These are phyloP conservation scores for Paguma larvata DNA, from an alignment of 2,797 vertebrate species.

Conservation along the genomic window DNA sequence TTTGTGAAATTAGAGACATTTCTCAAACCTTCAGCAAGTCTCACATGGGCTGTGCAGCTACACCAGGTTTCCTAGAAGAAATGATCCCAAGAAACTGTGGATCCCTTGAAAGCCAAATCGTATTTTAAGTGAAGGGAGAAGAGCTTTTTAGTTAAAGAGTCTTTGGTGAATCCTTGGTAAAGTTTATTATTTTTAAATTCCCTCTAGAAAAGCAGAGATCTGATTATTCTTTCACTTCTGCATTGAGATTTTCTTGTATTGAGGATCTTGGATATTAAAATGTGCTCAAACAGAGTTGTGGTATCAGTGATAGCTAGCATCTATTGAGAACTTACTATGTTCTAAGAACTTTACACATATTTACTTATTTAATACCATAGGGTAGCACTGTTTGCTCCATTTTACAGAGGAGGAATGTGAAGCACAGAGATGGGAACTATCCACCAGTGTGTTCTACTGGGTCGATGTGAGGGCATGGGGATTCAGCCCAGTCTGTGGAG, in stretches of 20 bases:
- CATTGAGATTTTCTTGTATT: slow-evolving; percentile 7
- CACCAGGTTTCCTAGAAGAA: slow-evolving; percentile 36
- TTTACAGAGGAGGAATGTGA: not conserved
- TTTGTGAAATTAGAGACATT: slow-evolving; percentile 50
- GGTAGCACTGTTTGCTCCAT: accelerated
- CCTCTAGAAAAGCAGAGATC: slow-evolving; percentile 31
- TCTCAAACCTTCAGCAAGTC: not conserved
- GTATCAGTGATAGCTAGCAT: not conserved
- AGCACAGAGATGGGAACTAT: not conserved
- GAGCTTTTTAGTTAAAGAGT: slow-evolving; percentile 58
- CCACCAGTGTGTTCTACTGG: accelerated
- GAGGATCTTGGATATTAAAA: slow-evolving; percentile 4
- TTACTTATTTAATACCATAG: not conserved
- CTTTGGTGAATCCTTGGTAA: slow-evolving; percentile 52
- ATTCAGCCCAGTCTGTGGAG: accelerated
- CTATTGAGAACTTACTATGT: not conserved
- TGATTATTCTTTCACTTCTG: slow-evolving; percentile 61
- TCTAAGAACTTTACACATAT: not conserved
- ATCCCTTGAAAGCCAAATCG: slow-evolving; percentile 69
- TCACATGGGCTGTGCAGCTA: not conserved
- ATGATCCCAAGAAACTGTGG: slow-evolving; percentile 16
- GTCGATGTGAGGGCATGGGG: accelerated
- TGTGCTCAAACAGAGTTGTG: not conserved
- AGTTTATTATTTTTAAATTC: slow-evolving; percentile 50
- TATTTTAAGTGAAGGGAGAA: slow-evolving; percentile 58